Evolutionary conservation across 2,888 invertebrate species (phyloP).

Genomic region (Eilema sororculum): DNA sequence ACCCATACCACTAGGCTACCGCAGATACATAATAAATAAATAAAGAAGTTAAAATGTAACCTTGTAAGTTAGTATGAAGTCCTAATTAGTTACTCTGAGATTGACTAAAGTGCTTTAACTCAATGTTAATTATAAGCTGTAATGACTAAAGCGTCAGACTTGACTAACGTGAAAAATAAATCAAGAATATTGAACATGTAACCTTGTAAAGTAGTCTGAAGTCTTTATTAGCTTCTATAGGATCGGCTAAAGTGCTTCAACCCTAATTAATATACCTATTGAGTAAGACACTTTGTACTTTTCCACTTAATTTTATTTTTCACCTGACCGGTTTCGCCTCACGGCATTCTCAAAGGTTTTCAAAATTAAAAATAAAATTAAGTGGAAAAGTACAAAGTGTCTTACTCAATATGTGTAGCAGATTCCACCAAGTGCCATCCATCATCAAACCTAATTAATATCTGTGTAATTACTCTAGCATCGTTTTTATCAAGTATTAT

Average conservation of each 20-base stretch:
- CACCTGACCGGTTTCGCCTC: too few species aligned
- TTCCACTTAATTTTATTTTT: too few species aligned
- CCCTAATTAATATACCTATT: not conserved
- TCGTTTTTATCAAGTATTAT: not conserved
- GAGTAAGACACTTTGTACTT: too few species aligned
- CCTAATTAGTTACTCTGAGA: not conserved
- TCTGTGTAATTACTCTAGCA: not conserved
- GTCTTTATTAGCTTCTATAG: not conserved
- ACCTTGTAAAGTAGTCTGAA: not conserved
- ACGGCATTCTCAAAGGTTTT: too few species aligned
- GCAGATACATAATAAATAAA: too few species aligned
- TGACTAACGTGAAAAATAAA: conserved; percentile 20
- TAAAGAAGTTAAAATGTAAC: conserved; percentile 8
- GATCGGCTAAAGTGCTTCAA: not conserved
- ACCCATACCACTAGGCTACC: too few species aligned
- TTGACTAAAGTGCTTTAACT: not conserved
- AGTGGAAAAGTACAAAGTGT: too few species aligned
- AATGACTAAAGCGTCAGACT: not conserved
- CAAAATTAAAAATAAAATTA: too few species aligned
- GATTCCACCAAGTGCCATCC: too few species aligned
- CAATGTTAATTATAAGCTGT: not conserved
- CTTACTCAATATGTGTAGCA: too few species aligned
- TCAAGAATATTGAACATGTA: conserved; percentile 12
- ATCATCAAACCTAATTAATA: not conserved
- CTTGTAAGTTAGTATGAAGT: not conserved